These are phyloP conservation scores for Sitodiplosis mosellana DNA, from an alignment of 1,140 invertebrate genomes.

Conservation along the genomic window DNA sequence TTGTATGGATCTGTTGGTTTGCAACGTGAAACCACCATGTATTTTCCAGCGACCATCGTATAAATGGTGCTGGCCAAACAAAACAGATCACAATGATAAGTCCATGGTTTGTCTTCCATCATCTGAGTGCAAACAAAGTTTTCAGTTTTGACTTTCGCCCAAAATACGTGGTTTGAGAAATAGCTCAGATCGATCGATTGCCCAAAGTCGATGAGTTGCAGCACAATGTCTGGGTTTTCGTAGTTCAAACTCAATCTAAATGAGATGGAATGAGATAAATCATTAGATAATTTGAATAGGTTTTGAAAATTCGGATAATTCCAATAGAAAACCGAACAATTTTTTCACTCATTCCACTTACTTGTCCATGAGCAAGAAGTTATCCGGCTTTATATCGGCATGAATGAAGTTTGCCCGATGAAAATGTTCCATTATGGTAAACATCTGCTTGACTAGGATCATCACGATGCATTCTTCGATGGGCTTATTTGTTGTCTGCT, in stretches of 20 bases:
- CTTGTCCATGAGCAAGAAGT: constrained; percentile 70
- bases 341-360: constrained; percentile 31
- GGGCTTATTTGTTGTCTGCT: constrained; percentile 39
- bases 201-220: constrained; percentile 76
- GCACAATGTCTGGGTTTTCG: background rate
- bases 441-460: constrained; percentile 70
- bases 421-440: constrained; percentile 72
- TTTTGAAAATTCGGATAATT: background rate
- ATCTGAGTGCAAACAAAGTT: constrained; percentile 74
- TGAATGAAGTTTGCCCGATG: constrained; percentile 85
- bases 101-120: constrained; percentile 73
- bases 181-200: constrained; percentile 75
- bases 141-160: constrained; percentile 38
- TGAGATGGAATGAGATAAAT: no score
- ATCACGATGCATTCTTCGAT: constrained; percentile 54
- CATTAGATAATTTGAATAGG: no score
- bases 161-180: constrained; percentile 66
- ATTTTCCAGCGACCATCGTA: constrained; percentile 67
- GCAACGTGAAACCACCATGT: constrained; percentile 56
- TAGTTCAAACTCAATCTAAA: background rate
- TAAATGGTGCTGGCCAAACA: constrained; percentile 72
- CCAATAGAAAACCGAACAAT: background rate
- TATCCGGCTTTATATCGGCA: constrained; percentile 94
- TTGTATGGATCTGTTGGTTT: no score
- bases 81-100: constrained; percentile 80